Conservation (phyloP, 2,113 vertebrate species). For the Phoenicopterus ruber region DNA sequence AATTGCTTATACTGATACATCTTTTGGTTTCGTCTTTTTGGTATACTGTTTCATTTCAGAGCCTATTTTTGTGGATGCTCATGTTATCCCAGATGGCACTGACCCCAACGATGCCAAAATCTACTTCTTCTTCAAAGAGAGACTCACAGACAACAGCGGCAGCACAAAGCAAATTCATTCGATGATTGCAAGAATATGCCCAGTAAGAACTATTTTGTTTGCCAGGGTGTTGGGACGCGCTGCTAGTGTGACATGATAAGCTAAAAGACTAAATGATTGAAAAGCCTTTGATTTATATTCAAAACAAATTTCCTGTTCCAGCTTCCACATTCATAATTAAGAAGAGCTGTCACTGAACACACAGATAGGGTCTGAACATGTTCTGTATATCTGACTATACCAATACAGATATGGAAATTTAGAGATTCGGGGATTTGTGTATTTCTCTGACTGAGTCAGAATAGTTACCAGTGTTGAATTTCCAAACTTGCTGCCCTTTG, state of each 20-base stretch:
- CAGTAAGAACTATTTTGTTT: slow-evolving; percentile 78
- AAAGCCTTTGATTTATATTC: background rate
- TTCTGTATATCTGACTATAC: background rate
- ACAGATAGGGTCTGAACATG: background rate
- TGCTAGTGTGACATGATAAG: background rate
- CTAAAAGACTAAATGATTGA: background rate
- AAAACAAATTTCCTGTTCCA: background rate
- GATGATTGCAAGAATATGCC: slow-evolving; percentile 96
- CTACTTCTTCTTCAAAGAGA: slow-evolving; percentile 96
- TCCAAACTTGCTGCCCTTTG: background rate
- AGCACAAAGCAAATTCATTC: slow-evolving; percentile 94
- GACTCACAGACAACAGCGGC: slow-evolving; percentile 88
- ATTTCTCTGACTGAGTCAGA: background rate
- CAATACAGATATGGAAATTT: background rate
- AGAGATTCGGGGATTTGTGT: background rate
- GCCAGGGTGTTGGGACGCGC: background rate
- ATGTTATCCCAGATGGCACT: slow-evolving; percentile 92
- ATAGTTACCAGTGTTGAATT: background rate
- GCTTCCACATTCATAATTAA: background rate
- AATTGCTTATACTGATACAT: background rate
- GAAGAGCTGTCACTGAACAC: background rate
- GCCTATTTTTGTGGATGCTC: slow-evolving; percentile 93
- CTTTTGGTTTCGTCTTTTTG: background rate
- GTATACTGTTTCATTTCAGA: slow-evolving; percentile 73
- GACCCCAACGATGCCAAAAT: slow-evolving; percentile 94